phyloP scores from a whole-genome alignment of 2,113 vertebrate species.

The Polyodon spathula region DNA sequence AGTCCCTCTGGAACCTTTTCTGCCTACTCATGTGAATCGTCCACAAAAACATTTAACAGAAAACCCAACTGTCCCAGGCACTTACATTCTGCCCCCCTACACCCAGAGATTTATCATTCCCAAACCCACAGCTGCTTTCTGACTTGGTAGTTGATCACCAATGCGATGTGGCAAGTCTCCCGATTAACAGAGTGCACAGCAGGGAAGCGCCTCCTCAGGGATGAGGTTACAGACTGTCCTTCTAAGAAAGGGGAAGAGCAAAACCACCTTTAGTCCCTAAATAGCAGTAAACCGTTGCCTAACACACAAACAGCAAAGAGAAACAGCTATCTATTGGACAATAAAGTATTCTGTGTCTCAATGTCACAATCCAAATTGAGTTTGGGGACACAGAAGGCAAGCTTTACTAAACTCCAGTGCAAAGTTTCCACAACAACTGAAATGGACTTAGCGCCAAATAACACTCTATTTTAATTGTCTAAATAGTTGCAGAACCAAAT shows the following conservation, averaged over 20 bases:
- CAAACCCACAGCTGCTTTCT: constrained; percentile 52
- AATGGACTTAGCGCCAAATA: too few relatives aligned
- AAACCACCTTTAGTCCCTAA: constrained; percentile 10
- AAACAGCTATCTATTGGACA: constrained; percentile 13
- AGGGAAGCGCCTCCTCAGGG: constrained; percentile 13
- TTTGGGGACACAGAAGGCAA: too few relatives aligned
- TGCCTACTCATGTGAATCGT: constrained; percentile 9
- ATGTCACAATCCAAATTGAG: too few relatives aligned
- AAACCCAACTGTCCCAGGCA: constrained; percentile 48
- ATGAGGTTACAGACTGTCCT: constrained; percentile 6
- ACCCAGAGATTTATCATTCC: constrained; percentile 51
- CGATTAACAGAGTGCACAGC: constrained; percentile 22
- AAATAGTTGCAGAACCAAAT: too few relatives aligned
- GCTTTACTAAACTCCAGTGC: too few relatives aligned
- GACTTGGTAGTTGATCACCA: constrained; percentile 52
- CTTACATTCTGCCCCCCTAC: constrained; percentile 34
- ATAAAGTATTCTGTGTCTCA: too few relatives aligned
- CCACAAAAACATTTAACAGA: constrained; percentile 45
- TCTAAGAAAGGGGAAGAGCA: constrained; percentile 12
- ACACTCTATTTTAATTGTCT: too few relatives aligned
- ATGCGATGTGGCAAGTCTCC: constrained; percentile 25
- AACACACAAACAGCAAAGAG: constrained; percentile 25
- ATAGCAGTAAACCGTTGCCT: constrained; percentile 9
- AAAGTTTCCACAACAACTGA: too few relatives aligned
- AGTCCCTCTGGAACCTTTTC: constrained; percentile 51